phyloP scores from a whole-genome alignment of 2,113 vertebrate species.

The Cephalopholis sonnerati region DNA sequence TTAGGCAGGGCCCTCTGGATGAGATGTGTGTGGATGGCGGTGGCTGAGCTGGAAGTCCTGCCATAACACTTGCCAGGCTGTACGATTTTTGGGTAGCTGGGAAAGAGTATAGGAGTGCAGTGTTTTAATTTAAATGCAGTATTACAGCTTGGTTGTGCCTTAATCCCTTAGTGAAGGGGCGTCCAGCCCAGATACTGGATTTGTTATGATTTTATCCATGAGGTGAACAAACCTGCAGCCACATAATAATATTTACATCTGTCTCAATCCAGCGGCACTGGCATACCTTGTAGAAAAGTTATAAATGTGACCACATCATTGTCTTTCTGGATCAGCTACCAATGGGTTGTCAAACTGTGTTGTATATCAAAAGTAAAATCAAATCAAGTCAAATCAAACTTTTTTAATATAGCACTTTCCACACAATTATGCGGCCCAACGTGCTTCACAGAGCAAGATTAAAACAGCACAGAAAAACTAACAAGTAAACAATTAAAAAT shows the following conservation, averaged over 20 bases:
- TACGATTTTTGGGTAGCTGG: accelerated
- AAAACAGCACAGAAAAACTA: too few relatives aligned
- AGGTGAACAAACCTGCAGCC: neutral
- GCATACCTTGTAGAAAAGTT: neutral
- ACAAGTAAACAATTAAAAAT: too few relatives aligned
- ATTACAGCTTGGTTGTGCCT: neutral
- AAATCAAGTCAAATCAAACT: too few relatives aligned
- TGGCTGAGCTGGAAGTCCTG: neutral
- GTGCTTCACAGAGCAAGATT: too few relatives aligned
- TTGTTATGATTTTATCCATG: neutral
- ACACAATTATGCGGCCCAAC: too few relatives aligned
- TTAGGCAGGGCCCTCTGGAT: constrained; percentile 66
- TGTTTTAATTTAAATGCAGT: neutral
- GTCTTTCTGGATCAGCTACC: neutral
- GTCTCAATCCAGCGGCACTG: neutral
- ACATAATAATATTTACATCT: neutral
- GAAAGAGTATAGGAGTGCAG: neutral
- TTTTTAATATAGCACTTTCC: too few relatives aligned
- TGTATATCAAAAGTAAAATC: neutral
- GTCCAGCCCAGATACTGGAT: neutral
- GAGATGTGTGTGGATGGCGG: neutral
- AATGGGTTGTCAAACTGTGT: neutral
- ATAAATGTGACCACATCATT: neutral
- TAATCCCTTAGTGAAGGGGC: neutral
- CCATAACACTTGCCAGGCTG: neutral